phyloP scores from a whole-genome alignment of 2,113 vertebrate genomes.

The Hippolais icterina region DNA sequence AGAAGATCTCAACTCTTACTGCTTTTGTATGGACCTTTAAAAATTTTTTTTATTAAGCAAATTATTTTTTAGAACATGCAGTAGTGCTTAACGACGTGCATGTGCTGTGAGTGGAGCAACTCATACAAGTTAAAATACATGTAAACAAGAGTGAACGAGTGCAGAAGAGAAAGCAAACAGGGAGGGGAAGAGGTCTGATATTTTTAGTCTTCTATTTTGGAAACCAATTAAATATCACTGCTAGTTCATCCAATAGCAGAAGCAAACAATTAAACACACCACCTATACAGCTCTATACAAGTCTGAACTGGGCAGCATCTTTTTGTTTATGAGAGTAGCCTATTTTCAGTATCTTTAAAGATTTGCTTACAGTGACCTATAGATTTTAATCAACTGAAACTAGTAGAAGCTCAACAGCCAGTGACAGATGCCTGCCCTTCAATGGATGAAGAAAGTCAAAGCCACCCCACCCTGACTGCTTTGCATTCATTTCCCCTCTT shows the following conservation, averaged over 20 bases:
- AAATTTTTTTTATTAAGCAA: not conserved
- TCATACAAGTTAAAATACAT: not conserved
- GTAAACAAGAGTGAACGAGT: not conserved
- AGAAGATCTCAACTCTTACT: not conserved
- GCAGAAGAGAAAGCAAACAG: not conserved
- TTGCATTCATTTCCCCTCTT: not conserved
- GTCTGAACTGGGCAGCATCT: not conserved
- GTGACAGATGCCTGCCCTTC: not conserved
- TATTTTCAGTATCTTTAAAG: not conserved
- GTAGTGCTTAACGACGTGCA: not conserved
- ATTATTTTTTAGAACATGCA: not conserved
- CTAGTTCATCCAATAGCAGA: not conserved
- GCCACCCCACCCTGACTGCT: not conserved
- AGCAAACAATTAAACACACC: conserved; percentile 3
- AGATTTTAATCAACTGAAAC: not conserved
- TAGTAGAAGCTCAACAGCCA: not conserved
- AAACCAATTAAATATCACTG: conserved; percentile 3
- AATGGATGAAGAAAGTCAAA: not conserved
- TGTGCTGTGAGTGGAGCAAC: not conserved
- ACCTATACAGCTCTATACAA: not conserved
- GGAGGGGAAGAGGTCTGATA: not conserved
- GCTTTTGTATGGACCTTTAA: not conserved
- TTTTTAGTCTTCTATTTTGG: not conserved
- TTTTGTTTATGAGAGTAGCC: not conserved
- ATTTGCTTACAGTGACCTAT: not conserved